phyloP scores from a whole-genome alignment of 2,888 invertebrate genomes.

The Drosophila tanythrix region DNA sequence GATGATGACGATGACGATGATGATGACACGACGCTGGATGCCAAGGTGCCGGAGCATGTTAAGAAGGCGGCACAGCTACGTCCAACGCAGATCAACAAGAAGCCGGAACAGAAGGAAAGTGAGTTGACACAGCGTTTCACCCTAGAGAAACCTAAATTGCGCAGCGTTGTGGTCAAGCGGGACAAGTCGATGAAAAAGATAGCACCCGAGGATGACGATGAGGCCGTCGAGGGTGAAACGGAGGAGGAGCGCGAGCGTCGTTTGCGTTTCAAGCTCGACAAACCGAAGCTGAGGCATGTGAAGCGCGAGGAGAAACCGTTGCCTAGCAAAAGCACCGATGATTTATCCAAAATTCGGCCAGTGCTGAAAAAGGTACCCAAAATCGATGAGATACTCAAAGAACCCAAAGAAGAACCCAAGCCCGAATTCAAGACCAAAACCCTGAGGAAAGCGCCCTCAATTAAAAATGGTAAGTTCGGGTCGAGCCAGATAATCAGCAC shows the following conservation, averaged over 20 bases:
- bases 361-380: constrained; percentile 84
- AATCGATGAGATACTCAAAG: constrained; percentile 83
- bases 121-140: constrained; percentile 84
- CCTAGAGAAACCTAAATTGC: constrained; percentile 83
- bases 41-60: constrained; percentile 70
- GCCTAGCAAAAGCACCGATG: constrained; percentile 83
- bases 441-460: constrained; percentile 82
- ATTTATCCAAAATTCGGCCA: constrained; percentile 83
- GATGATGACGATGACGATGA: constrained; percentile 59
- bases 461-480: constrained; percentile 81
- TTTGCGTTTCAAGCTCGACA: constrained; percentile 83
- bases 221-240: constrained; percentile 81
- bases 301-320: constrained; percentile 84
- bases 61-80: constrained; percentile 68
- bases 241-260: constrained; percentile 83
- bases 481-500: constrained; percentile 22
- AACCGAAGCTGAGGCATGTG: constrained; percentile 83
- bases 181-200: constrained; percentile 83
- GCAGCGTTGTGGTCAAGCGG: constrained; percentile 83
- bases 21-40: constrained; percentile 65
- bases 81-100: constrained; percentile 77
- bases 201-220: constrained; percentile 80
- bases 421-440: constrained; percentile 84
- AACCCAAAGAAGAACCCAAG: constrained; percentile 81
- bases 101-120: constrained; percentile 75